phyloP scores from a whole-genome alignment of 2,113 vertebrate genomes.

The Agelaius phoeniceus region DNA sequence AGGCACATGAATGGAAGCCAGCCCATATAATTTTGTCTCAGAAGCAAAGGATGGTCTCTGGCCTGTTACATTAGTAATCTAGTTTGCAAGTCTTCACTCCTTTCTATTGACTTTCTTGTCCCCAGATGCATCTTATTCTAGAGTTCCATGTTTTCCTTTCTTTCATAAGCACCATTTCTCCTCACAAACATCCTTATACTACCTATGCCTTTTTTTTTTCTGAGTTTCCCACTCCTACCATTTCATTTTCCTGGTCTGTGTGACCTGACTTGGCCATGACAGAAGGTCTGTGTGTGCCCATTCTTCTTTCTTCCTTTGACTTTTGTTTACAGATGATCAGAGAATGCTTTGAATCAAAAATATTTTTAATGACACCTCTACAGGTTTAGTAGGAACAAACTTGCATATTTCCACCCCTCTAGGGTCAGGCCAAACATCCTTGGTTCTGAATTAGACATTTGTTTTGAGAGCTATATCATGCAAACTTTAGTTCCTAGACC shows the following conservation, averaged over 20 bases:
- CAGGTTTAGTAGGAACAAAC: neutral
- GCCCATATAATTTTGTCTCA: neutral
- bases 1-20: neutral
- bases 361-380: neutral
- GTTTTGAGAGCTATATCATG: neutral
- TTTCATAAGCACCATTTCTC: neutral
- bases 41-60: neutral
- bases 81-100: neutral
- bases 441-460: neutral
- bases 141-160: neutral
- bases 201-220: neutral
- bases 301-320: neutral
- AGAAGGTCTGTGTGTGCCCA: neutral
- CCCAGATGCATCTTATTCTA: neutral
- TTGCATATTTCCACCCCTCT: neutral
- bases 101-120: neutral
- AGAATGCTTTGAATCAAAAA: neutral
- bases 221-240: neutral
- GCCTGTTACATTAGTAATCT: neutral
- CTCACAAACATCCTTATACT: neutral
- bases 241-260: neutral
- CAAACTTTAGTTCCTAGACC: neutral
- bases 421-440: neutral
- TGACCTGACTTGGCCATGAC: neutral
- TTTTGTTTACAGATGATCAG: neutral